Base-by-base conservation (phyloP, 1,140 invertebrate species). In the Trichoplusia ni region DNA sequence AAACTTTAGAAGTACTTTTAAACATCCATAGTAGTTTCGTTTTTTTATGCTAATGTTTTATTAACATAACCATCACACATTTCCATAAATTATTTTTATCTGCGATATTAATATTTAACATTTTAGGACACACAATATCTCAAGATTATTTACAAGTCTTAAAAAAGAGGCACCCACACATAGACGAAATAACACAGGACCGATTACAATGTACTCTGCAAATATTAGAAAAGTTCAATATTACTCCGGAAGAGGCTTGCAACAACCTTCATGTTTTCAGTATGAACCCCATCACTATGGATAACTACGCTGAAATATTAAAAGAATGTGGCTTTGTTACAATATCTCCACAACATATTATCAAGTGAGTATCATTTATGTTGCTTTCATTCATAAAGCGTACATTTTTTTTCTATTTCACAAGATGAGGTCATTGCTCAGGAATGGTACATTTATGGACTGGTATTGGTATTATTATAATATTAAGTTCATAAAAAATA, bases 271-370 rank as follows among this genome's bases (percentile, higher is more conserved):
- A 91, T 81, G 75, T 92, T 4, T 90, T 93, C 31, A 87, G 86
- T 35, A 91, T 91, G 75, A 91, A 92, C 64, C 81, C 85, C 4
- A 82, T 91, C 49, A 92, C 91, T 23, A 77, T 92, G 59, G 86
- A 90, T 9, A 92, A 92, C 75, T 91, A 92, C 68, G 89, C 89
- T 46, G 89, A 86, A 70, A 91, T 92, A 31, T 73, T 93, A 2
- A 79, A 75, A 54, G 92, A 93, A 79, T 92, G 91, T 81, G 83
- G 91, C 0, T 92, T 92, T 67, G 37, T 84, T 7, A 72, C 84
- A 44, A 79, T 92, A n/a, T 74, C 77, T 7, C 83, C 92, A 9
- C 75, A 79, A 58, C 77, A 90, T 33, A 75, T 92, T 21, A 87
- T 87, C 27, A 92, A 90, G 84, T 92, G 89, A 67, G 74, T 60